These are phyloP conservation scores for Erpetoichthys calabaricus DNA, from an alignment of 2,797 vertebrate genomes.

Conservation along the genomic window DNA sequence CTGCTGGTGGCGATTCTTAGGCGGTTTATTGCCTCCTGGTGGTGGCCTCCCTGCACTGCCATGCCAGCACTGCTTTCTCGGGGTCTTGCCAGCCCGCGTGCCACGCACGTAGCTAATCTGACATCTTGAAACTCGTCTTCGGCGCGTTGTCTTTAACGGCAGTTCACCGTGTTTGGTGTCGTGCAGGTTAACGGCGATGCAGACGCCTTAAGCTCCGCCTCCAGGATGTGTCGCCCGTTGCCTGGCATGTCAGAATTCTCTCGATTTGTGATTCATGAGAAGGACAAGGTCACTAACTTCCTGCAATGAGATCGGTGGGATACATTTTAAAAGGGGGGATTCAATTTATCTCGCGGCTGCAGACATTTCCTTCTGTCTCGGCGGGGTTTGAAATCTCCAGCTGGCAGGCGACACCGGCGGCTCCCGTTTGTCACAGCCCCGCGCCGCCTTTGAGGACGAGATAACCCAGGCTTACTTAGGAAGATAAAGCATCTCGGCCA, in stretches of 20 bases:
- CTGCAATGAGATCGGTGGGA: slow-evolving; percentile 30
- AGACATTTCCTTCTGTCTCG: slow-evolving; percentile 25
- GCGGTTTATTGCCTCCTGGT: no score
- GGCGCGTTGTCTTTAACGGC: no score
- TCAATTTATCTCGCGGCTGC: slow-evolving; percentile 50
- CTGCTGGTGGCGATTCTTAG: no score
- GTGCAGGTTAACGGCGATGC: no score
- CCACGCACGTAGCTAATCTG: no score
- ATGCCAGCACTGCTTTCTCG: no score
- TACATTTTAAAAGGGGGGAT: slow-evolving; percentile 40
- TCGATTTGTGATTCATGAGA: slow-evolving; percentile 44
- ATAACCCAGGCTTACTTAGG: slow-evolving; percentile 33
- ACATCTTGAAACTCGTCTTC: no score
- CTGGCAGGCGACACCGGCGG: slow-evolving; percentile 35
- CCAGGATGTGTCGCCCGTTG: slow-evolving; percentile 2
- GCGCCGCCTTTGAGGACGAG: slow-evolving; percentile 36
- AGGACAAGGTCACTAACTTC: slow-evolving; percentile 52
- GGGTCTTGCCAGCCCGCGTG: no score
- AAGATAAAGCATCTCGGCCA: slow-evolving; percentile 22
- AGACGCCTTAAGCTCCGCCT: no score
- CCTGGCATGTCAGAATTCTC: slow-evolving; percentile 29
- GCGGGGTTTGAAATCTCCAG: slow-evolving; percentile 35
- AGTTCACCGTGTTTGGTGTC: no score
- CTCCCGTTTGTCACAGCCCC: slow-evolving; percentile 30
- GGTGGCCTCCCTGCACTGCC: no score